Conservation (phyloP, 1,140 invertebrate genomes). For the Streblospio benedicti region DNA sequence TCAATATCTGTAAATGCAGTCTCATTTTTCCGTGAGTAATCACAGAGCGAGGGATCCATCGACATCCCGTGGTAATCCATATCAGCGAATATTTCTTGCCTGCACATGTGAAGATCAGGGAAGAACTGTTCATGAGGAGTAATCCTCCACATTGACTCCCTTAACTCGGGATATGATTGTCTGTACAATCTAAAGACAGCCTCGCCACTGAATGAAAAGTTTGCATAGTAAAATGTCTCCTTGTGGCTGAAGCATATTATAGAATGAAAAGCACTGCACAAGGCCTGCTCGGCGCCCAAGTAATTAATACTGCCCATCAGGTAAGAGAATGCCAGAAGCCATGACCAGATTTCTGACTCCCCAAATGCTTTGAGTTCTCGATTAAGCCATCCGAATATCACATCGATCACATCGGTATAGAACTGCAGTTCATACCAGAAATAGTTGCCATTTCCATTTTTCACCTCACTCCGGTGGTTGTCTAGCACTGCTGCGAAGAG, state of each 20-base stretch:
- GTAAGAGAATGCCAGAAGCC: slow-evolving; percentile 10
- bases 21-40: slow-evolving; percentile 16
- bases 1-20: slow-evolving; percentile 9
- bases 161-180: slow-evolving; percentile 10
- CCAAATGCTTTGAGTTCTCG: not conserved
- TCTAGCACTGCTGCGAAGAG: slow-evolving; percentile 15
- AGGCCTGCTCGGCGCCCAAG: slow-evolving; percentile 19
- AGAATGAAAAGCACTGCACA: slow-evolving; percentile 15
- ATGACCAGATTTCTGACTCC: not conserved
- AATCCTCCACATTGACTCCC: slow-evolving; percentile 6
- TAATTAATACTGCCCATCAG: slow-evolving; percentile 16
- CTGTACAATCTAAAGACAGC: slow-evolving; percentile 15
- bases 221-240: slow-evolving; percentile 20
- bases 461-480: slow-evolving; percentile 10
- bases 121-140: slow-evolving; percentile 9
- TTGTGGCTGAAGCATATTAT: slow-evolving; percentile 18
- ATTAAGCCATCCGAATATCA: slow-evolving; percentile 15
- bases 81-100: slow-evolving; percentile 17
- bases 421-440: slow-evolving; percentile 11
- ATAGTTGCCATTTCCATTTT: slow-evolving; percentile 11
- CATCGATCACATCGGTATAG: slow-evolving; percentile 17
- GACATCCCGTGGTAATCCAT: slow-evolving; percentile 12
- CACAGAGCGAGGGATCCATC: slow-evolving; percentile 12
- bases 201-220: slow-evolving; percentile 17
- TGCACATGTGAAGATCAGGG: slow-evolving; percentile 11